Percentiles rank a stretch among this genome's conserved stretches.
Evolutionary conservation across 1,140 invertebrate species (phyloP).

Genomic region (Aphaenogaster ashmeadi): DNA sequence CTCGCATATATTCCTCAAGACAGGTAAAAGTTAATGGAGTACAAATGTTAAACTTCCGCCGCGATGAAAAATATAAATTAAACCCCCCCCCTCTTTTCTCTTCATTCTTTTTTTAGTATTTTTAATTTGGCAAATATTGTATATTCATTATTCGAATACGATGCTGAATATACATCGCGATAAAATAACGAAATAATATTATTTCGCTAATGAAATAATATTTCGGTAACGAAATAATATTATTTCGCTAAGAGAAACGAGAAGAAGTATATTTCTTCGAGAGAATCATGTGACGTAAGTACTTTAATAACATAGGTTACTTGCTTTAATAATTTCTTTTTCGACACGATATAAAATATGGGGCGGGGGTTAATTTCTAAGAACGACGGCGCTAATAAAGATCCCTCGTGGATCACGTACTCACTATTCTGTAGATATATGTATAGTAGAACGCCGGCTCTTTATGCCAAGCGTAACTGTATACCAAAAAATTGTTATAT

Average conservation of each 20-base stretch:
- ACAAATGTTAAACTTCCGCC: conserved; percentile 49
- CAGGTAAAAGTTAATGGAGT: conserved; percentile 46
- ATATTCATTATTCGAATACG: conserved; percentile 7
- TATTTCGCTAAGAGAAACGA: neutral
- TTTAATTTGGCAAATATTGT: neutral
- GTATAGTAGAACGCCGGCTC: conserved; percentile 85
- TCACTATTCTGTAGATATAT: conserved; percentile 86
- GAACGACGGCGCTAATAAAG: conserved; percentile 42
- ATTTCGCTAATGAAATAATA: neutral
- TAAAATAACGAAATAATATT: conserved; percentile 4
- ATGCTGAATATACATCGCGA: conserved; percentile 11
- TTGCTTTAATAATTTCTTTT: neutral
- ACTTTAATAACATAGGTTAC: neutral
- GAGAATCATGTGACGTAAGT: neutral
- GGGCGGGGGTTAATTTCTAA: conserved; percentile 37
- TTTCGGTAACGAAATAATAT: neutral
- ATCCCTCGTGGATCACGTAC: conserved; percentile 79
- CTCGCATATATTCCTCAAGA: neutral
- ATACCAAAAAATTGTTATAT: conserved; percentile 85
- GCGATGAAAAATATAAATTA: conserved; percentile 17
- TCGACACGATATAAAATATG: conserved; percentile 11
- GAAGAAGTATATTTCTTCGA: neutral
- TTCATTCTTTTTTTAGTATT: neutral
- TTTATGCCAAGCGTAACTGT: conserved; percentile 81
- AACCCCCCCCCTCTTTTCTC: neutral